Base-by-base conservation (phyloP, 2,797 vertebrate genomes). In the Anas bernieri region DNA sequence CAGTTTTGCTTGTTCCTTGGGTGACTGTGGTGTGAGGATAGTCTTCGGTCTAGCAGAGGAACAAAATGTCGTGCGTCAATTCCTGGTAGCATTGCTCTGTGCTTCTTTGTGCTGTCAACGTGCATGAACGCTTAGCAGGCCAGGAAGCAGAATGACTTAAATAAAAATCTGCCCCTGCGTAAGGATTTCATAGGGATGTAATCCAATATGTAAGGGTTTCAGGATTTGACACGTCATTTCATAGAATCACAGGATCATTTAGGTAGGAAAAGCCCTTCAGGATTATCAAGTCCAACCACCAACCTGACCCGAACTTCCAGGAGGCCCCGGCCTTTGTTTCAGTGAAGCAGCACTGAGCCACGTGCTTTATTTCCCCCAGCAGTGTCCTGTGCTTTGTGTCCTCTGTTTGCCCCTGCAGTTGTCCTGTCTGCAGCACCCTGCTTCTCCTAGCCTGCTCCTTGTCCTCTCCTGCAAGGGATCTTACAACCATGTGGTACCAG, bases 1-100 rank as follows among this genome's bases (percentile, higher is more conserved):
- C 56, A 74, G 23, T 59, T 80, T 86, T 79, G 35, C 52, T 94
- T 64, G 26, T 18, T 89, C 8, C 66, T 86, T 78, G n/a, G 33
- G 50, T 66, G 62, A 85, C 63, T 41, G 43, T 68, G 64, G 26
- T 43, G 54, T 4, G 8, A 84, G 61, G 64, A 72, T 43, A 63
- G 5, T 70, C 37, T 83, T 83, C 33, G 64, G 77, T 54, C 52
- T 69, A 41, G 25, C 22, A 80, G 83, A 61, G 90, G 70, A 61
- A 11, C 41, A 54, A 21, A 73, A 68, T 46, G 17, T 74, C 23
- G 17, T 33, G 9, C 75, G 68, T 86, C 18, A 83, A 23, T n/a
- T 95, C n/a, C 73, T 39, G 16, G 45, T 63, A 78, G 17, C 21
- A 22, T 45, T 48, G 48, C 28, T 74, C 72, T 39, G 16, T 83